phyloP scores from a whole-genome alignment of 1,140 invertebrate species.

The Maconellicoccus hirsutus region DNA sequence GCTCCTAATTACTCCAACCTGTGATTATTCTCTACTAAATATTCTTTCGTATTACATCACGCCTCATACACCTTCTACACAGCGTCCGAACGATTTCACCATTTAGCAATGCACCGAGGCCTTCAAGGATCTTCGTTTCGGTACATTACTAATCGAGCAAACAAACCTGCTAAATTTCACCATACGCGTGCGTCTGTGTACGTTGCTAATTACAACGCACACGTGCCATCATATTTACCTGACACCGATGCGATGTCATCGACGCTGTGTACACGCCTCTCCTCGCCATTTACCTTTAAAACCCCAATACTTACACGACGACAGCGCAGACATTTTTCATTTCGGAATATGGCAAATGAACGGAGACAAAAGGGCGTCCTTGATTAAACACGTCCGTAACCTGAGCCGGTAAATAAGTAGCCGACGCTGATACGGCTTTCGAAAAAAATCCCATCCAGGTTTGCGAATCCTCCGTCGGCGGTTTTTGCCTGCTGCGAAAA shows the following conservation, averaged over 20 bases:
- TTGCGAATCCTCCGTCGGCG: slow-evolving; percentile 31
- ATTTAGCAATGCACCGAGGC: too few relatives aligned
- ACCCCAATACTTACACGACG: slow-evolving; percentile 53
- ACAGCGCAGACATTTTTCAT: slow-evolving; percentile 71
- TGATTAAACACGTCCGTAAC: slow-evolving; percentile 84
- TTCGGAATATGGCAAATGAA: slow-evolving; percentile 70
- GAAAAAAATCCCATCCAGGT: slow-evolving; percentile 76
- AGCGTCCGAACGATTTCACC: too few relatives aligned
- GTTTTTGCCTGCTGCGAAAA: slow-evolving; percentile 19
- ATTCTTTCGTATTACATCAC: too few relatives aligned
- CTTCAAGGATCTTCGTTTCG: too few relatives aligned
- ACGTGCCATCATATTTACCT: neutral
- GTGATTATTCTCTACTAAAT: too few relatives aligned
- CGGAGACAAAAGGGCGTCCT: slow-evolving; percentile 84
- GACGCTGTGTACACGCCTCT: neutral
- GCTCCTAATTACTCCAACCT: too few relatives aligned
- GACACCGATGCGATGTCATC: neutral
- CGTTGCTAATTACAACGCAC: neutral
- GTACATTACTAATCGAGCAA: too few relatives aligned
- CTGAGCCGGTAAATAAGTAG: slow-evolving; percentile 75
- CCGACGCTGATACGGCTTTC: slow-evolving; percentile 61
- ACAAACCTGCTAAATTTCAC: too few relatives aligned
- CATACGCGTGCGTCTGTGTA: too few relatives aligned
- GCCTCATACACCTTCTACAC: too few relatives aligned
- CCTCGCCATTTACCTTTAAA: too few relatives aligned